phyloP scores from a whole-genome alignment of 2,888 invertebrate species.

The Sminthurinus aureus region DNA sequence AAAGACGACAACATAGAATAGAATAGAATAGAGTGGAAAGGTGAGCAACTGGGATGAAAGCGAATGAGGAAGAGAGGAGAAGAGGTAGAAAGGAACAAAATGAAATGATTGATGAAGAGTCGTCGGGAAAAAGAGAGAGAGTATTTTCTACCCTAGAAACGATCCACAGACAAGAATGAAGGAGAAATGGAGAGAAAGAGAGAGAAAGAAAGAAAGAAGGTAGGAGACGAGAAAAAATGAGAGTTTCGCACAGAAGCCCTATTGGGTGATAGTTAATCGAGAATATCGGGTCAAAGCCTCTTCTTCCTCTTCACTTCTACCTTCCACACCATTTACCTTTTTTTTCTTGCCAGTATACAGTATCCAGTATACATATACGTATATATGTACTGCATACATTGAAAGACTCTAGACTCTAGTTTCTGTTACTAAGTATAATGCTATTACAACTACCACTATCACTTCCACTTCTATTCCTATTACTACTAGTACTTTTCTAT shows the following conservation, averaged over 20 bases:
- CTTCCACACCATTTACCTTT: constrained; percentile 23
- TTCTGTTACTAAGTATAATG: background rate
- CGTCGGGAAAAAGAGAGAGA: constrained; percentile 12
- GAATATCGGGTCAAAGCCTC: constrained; percentile 21
- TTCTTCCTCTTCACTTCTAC: background rate
- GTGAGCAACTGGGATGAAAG: constrained; percentile 17
- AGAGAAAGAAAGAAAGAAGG: background rate
- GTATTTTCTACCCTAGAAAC: constrained; percentile 10
- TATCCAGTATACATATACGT: background rate
- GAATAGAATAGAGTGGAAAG: background rate
- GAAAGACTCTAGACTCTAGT: background rate
- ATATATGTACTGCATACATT: background rate
- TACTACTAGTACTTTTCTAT: too few relatives aligned
- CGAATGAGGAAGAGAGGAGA: background rate
- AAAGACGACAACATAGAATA: background rate
- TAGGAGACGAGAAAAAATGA: background rate
- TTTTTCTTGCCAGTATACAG: background rate
- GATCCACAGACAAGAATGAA: background rate
- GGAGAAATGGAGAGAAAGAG: too few relatives aligned
- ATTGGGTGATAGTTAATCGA: constrained; percentile 24
- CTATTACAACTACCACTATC: background rate
- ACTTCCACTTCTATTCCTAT: too few relatives aligned
- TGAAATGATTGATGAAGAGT: constrained; percentile 14
- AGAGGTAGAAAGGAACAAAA: constrained; percentile 13
- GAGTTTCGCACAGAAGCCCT: background rate